Evolutionary conservation across 1,140 invertebrate genomes (phyloP).

Genomic region (Pentalonia nigronervosa): DNA sequence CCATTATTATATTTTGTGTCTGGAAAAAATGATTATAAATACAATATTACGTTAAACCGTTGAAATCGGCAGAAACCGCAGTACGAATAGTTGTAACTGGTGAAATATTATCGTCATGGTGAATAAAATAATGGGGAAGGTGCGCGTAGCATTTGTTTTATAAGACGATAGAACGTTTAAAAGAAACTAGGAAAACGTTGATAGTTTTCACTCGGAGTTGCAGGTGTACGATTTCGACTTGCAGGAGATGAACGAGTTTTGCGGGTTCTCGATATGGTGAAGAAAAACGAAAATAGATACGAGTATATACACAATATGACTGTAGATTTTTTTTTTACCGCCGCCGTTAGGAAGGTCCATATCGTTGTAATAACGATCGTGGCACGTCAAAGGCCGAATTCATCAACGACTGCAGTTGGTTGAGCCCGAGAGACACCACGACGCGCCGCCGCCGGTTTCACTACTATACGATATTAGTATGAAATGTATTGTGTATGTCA

Average conservation of each 20-base stretch:
- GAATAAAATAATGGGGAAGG: not conserved
- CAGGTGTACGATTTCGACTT: not conserved
- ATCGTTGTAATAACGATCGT: slow-evolving; percentile 1
- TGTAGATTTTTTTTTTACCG: not conserved
- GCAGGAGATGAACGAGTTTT: not conserved
- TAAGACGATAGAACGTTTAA: not conserved
- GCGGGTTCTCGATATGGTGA: not conserved
- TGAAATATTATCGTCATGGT: not conserved
- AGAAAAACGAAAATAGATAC: not conserved
- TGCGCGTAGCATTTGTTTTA: not conserved
- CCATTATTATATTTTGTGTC: slow-evolving; percentile 57
- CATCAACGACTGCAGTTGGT: slow-evolving; percentile 37
- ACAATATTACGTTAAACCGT: not conserved
- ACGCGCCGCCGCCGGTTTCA: not conserved
- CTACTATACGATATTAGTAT: not conserved
- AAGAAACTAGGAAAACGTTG: not conserved
- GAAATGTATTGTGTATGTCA: not conserved
- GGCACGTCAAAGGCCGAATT: slow-evolving; percentile 50
- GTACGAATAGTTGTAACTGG: not conserved
- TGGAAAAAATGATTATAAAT: slow-evolving; percentile 15
- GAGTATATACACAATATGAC: not conserved
- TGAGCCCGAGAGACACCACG: not conserved
- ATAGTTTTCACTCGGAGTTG: not conserved
- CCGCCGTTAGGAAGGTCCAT: slow-evolving; percentile 25
- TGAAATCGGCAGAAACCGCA: not conserved